Percentiles rank a stretch among this genome's conserved stretches.
These are phyloP conservation scores for Nyctereutes procyonoides DNA, from an alignment of 2,113 vertebrate species.

Conservation along the genomic window DNA sequence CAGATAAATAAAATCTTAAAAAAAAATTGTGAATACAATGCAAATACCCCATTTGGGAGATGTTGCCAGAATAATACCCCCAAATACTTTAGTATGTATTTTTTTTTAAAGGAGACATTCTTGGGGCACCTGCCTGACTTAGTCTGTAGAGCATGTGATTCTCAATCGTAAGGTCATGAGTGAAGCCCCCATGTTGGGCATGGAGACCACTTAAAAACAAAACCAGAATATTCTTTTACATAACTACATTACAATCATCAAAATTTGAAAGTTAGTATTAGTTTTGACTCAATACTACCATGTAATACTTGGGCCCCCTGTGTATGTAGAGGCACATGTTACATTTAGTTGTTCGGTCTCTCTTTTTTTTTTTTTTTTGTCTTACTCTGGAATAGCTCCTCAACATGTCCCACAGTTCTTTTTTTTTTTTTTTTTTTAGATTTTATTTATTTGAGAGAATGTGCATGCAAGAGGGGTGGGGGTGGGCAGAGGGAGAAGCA, in stretches of 20 bases:
- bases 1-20: too few species aligned
- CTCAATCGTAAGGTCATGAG: not conserved
- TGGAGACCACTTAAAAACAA: not conserved
- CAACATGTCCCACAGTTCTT: not conserved
- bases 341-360: not conserved
- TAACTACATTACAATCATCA: not conserved
- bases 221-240: not conserved
- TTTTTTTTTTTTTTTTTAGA: too few species aligned
- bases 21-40: not conserved
- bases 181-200: not conserved
- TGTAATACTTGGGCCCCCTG: not conserved
- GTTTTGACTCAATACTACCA: not conserved
- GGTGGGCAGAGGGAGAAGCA: too few species aligned
- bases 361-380: too few species aligned
- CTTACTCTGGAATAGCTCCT: not conserved
- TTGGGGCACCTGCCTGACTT: not conserved
- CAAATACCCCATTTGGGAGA: constrained; percentile 8
- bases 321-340: not conserved
- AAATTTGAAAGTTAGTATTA: not conserved
- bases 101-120: not conserved
- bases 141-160: not conserved
- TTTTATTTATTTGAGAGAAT: too few species aligned
- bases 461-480: too few species aligned
- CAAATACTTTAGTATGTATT: not conserved
- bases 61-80: not conserved